phyloP scores from a whole-genome alignment of 1,140 invertebrate genomes.

The Campoletis sonorensis region DNA sequence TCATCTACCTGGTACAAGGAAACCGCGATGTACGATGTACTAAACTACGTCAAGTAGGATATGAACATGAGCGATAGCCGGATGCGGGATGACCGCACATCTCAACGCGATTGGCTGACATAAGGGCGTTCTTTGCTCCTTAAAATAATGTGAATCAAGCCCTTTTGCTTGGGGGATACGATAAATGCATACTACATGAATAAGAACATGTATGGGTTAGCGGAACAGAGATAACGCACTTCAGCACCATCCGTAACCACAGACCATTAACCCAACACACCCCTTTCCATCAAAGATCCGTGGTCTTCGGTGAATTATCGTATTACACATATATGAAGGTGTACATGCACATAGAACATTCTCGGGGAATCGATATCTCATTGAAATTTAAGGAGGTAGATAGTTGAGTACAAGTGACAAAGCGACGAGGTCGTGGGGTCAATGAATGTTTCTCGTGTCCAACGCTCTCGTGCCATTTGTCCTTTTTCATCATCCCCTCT shows the following conservation, averaged over 20 bases:
- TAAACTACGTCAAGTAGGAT: not conserved
- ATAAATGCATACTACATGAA: not conserved
- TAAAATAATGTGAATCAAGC: not conserved
- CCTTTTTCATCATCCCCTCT: not conserved
- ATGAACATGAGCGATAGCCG: not conserved
- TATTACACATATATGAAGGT: conserved; percentile 2
- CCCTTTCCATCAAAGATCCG: conserved; percentile 2
- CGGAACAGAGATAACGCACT: conserved; percentile 6
- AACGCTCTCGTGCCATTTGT: conserved; percentile 6
- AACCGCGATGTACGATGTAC: not conserved
- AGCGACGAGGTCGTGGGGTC: not conserved
- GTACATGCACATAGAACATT: not conserved
- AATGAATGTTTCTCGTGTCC: conserved; percentile 22
- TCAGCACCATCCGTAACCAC: not conserved
- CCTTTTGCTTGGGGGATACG: not conserved
- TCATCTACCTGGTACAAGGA: not conserved
- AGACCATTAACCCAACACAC: not conserved
- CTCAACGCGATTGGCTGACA: not conserved
- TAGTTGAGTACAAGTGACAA: not conserved
- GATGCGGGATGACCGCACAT: conserved; percentile 4
- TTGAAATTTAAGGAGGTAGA: conserved; percentile 24
- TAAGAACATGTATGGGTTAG: not conserved
- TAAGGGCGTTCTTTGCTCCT: not conserved
- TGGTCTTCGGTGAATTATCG: not conserved
- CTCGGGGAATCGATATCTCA: not conserved